Percentiles rank a stretch among this genome's conserved stretches.
phyloP scores from a whole-genome alignment of 2,797 vertebrate genomes.

The Alcedo atthis region DNA sequence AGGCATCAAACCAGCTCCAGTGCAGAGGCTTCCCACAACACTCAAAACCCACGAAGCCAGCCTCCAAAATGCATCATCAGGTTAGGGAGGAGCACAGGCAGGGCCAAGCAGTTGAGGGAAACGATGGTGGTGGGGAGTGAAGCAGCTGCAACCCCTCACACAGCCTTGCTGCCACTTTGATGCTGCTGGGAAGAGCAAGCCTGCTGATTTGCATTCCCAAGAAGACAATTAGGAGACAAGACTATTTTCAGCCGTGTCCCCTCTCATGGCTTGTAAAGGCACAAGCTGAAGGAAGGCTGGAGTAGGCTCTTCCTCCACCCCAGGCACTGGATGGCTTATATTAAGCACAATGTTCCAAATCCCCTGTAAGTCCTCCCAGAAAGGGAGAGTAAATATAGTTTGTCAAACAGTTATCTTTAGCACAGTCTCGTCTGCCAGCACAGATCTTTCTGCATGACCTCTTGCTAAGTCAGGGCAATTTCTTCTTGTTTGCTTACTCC shows the following conservation, averaged over 20 bases:
- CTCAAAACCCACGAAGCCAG: neutral
- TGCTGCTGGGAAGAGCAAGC: conserved; percentile 38
- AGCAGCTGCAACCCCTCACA: neutral
- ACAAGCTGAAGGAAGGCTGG: conserved; percentile 1
- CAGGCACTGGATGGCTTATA: conserved; percentile 57
- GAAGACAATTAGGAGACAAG: conserved; percentile 52
- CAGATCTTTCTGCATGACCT: conserved; percentile 66
- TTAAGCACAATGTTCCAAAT: conserved; percentile 70
- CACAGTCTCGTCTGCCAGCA: conserved; percentile 63
- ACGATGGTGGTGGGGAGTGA: neutral
- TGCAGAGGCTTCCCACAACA: neutral
- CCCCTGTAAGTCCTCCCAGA: conserved; percentile 69
- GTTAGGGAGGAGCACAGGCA: neutral
- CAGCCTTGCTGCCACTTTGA: neutral
- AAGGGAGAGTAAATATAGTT: conserved; percentile 72
- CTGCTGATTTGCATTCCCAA: conserved; percentile 34
- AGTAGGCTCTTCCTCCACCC: conserved; percentile 53
- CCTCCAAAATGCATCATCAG: neutral
- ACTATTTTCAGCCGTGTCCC: conserved; percentile 43
- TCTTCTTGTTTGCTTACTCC: conserved; percentile 46
- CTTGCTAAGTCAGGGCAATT: conserved; percentile 64
- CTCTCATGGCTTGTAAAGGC: conserved; percentile 42
- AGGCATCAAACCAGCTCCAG: conserved; percentile 8
- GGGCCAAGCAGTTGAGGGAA: neutral
- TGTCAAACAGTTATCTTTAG: conserved; percentile 70